phyloP scores from a whole-genome alignment of 2,113 vertebrate genomes.

The Chrysochloris asiatica region DNA sequence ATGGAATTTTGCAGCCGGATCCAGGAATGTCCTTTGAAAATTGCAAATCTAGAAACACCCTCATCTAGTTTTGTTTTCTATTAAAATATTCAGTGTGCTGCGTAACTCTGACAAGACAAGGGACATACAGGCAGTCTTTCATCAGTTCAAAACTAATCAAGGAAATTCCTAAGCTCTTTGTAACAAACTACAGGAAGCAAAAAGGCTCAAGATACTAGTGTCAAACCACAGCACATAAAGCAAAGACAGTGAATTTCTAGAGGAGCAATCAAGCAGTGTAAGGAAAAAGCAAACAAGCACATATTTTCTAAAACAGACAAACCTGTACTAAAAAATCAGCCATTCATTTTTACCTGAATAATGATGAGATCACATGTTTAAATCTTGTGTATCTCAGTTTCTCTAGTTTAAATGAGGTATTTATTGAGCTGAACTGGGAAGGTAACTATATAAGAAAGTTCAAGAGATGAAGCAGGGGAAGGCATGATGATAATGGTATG shows the following conservation, averaged over 20 bases:
- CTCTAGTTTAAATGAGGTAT: background rate
- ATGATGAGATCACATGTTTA: too few species aligned
- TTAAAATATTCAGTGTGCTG: background rate
- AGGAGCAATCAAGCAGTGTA: rapidly evolving
- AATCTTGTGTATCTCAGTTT: background rate
- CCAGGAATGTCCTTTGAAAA: slow-evolving; percentile 77
- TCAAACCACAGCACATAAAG: rapidly evolving
- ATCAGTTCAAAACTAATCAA: too few species aligned
- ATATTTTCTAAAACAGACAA: background rate
- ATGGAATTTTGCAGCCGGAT: slow-evolving; percentile 75
- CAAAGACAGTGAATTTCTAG: background rate
- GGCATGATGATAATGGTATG: rapidly evolving
- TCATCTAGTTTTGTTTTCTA: slow-evolving; percentile 1
- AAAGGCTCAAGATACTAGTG: rapidly evolving
- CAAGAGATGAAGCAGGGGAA: background rate
- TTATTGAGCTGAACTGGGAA: background rate
- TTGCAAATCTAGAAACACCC: slow-evolving; percentile 57
- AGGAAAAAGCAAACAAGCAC: background rate
- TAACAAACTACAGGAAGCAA: background rate
- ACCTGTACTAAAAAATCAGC: background rate
- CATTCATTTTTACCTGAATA: background rate
- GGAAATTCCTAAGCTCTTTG: background rate
- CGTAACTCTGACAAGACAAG: background rate
- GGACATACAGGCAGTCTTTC: rapidly evolving
- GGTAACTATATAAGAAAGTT: background rate